Evolutionary conservation across 2,888 invertebrate genomes (phyloP), one percentile per base, ranked within the genome.

Genomic region (Dynastes maya): DNA sequence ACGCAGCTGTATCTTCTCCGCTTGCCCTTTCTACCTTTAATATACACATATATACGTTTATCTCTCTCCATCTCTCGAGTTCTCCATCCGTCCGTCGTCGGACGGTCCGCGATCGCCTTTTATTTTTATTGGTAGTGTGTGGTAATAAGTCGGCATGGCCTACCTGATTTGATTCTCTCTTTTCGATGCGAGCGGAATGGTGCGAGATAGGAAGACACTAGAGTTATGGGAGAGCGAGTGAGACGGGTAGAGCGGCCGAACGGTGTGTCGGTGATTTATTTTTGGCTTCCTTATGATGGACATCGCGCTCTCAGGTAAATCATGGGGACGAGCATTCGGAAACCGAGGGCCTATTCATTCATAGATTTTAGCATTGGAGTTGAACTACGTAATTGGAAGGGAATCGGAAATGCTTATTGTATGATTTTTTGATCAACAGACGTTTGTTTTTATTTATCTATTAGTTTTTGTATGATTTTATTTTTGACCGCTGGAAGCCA

Each of bases 151-250:
- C 80, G 77, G 68, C 58, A 68, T 70, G 78, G 84, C 84, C 83
- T 84, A 84, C 82, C 83, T 84, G 83, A 84, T 80, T 82, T 82
- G 81, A 83, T 82, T 82, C 81, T 71, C 55, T 71, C 71, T 55
- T 53, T 71, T 68, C 27, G 22, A 16, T 22, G 51, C n/a, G 49
- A 51, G 5, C n/a, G 3, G 72, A 11, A 45, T 4, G 61, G 40
- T 22, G 9, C 11, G 45, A 45, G 45, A 45, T 45, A 45, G 45
- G 8, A 11, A 2, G 61, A 74, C 76, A 75, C 61, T 78, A 58
- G 78, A 76, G 78, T 74, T 71, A 75, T 11, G 77, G 65, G 79
- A 65, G 70, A 8, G 49, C 58, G 76, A 53, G 72, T 55, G 74
- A 80, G 78, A 58, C 9, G 37, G 79, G 78, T 77, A 80, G 49